Conservation (phyloP, 1,140 invertebrate species). For the Campodea augens region DNA sequence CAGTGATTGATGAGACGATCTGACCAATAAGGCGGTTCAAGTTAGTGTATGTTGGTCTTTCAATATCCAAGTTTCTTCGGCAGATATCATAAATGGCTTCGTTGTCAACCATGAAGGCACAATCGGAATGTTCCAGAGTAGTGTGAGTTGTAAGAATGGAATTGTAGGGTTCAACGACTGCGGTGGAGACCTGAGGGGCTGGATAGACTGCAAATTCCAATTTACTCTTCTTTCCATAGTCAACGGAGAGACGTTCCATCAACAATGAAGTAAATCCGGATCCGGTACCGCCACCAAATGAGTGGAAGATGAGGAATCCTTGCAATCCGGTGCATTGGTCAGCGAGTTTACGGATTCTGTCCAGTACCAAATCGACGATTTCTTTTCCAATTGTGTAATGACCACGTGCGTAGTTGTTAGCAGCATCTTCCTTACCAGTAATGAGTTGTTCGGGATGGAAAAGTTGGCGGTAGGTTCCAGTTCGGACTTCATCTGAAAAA, state of each 20-base stretch:
- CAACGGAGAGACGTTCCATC: conserved; percentile 43
- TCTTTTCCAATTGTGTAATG: conserved; percentile 40
- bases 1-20: conserved; percentile 50
- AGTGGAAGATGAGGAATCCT: conserved; percentile 50
- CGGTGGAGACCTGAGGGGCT: conserved; percentile 55
- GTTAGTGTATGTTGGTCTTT: conserved; percentile 51
- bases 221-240: conserved; percentile 46
- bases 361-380: conserved; percentile 37
- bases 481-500: conserved; percentile 46
- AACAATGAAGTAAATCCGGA: conserved; percentile 45
- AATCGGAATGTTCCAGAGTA: too few species aligned
- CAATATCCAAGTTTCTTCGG: conserved; percentile 43
- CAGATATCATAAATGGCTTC: too few species aligned
- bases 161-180: too few species aligned
- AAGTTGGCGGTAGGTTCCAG: conserved; percentile 37
- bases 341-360: conserved; percentile 40
- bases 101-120: too few species aligned
- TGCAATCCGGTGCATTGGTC: conserved; percentile 62
- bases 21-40: conserved; percentile 51
- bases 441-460: too few species aligned
- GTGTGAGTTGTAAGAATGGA: too few species aligned
- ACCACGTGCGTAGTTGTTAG: too few species aligned
- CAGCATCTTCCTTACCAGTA: too few species aligned
- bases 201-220: conserved; percentile 48
- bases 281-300: too few species aligned